Base-by-base conservation (phyloP, 2,888 invertebrate species). In the Dasysyrphus albostriatus region DNA sequence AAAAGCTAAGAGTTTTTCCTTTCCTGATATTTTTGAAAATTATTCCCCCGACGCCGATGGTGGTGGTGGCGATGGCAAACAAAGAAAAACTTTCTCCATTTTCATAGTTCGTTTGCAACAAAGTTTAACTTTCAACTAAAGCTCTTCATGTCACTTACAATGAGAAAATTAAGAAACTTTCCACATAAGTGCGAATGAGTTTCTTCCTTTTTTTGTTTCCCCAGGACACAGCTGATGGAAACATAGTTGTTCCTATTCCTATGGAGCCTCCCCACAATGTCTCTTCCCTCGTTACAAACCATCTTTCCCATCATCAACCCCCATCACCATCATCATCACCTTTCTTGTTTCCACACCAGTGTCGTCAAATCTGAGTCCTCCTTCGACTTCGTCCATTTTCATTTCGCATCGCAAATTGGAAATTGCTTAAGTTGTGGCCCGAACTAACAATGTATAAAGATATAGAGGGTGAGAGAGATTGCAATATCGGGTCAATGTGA, bases 391-490 rank as follows among this genome's bases (percentile, higher is more conserved):
- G 78, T 87, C 87, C 70, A 72, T 83, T 75, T 83, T 83, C 74
- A 87, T 87, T 83, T 87, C 78, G 63, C 83, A 75, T 63, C 70
- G 83, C 87, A 87, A 87, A 87, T 87, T 87, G 87, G 87, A 87
- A 83, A 87, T 87, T 87, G 82, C 87, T 87, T 83, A 83, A 87
- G 87, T 83, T 83, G 74, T 79, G 72, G 54, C 78, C 63, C 63
- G 6, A 24, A 32, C 77, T 56, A 47, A 77, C 76, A 72, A 84
- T 29, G 12, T 14, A 32, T 1, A 7, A n/a, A 72, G 34, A 10
- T 10, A 29, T 32, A 14, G 29, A 12, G 19, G 32, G 29, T n/a
- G 24, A 10, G 6, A 19, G 24, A 14, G 24, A 29, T 42, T 47
- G 69, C n/a, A 8, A 42, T 61, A 70, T 47, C 37, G 34, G 75